Percentiles rank a stretch among this genome's conserved stretches.
phyloP scores from a whole-genome alignment of 2,888 invertebrate genomes.

The Phasia obesa region DNA sequence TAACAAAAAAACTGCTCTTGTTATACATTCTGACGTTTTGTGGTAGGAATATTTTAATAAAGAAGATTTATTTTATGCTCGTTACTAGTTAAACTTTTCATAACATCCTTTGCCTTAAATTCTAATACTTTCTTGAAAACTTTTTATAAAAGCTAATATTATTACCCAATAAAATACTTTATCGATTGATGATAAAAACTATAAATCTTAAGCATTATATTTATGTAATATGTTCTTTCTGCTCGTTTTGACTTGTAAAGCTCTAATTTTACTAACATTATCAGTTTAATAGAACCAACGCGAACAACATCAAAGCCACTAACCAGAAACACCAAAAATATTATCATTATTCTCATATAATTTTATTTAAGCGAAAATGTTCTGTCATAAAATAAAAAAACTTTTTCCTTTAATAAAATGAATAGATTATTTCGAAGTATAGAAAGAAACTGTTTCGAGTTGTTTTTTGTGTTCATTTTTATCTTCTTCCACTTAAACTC shows the following conservation, averaged over 20 bases:
- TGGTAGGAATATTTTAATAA: too few relatives aligned
- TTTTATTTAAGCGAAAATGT: slow-evolving; percentile 61
- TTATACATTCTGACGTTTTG: too few relatives aligned
- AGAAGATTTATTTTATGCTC: too few relatives aligned
- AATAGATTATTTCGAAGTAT: slow-evolving; percentile 53
- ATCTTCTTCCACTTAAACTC: slow-evolving; percentile 50
- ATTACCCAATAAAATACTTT: slow-evolving; percentile 35
- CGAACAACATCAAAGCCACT: neutral
- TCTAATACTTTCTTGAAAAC: neutral
- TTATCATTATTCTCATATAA: slow-evolving; percentile 50
- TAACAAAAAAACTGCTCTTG: too few relatives aligned
- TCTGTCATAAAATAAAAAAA: slow-evolving; percentile 61
- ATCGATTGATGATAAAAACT: slow-evolving; percentile 60
- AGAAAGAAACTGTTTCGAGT: slow-evolving; percentile 32
- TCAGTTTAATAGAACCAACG: slow-evolving; percentile 52
- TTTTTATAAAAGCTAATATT: neutral
- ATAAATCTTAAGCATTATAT: slow-evolving; percentile 58
- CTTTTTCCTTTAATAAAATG: slow-evolving; percentile 66
- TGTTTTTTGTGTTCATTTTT: slow-evolving; percentile 12
- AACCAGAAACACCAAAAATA: slow-evolving; percentile 13
- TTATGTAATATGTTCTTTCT: slow-evolving; percentile 50
- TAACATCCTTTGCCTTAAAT: neutral
- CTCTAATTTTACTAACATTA: slow-evolving; percentile 64
- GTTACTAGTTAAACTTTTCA: neutral
- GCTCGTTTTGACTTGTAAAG: slow-evolving; percentile 52